Conservation (phyloP, 2,797 vertebrate genomes). For the Molossus alvarezi region DNA sequence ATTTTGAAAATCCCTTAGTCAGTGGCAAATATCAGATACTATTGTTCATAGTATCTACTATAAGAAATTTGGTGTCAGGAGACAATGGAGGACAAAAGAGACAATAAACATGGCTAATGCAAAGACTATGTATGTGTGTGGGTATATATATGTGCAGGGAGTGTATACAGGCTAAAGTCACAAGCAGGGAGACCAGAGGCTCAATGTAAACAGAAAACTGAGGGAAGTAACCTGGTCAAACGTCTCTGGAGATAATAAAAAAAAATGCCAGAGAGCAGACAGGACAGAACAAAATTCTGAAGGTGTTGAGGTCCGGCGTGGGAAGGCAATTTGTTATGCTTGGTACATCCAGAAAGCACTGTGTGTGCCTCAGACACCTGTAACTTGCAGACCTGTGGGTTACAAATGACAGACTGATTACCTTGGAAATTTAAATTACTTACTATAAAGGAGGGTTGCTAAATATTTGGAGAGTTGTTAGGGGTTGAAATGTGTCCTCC, state of each 20-base stretch:
- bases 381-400: background rate
- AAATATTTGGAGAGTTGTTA: background rate
- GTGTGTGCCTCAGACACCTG: background rate
- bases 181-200: background rate
- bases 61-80: constrained; percentile 7
- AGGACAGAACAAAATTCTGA: constrained; percentile 22
- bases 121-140: background rate
- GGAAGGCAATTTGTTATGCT: background rate
- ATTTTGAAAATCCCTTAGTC: background rate
- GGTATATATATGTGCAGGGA: too few relatives aligned
- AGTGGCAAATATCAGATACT: background rate
- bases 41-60: constrained; percentile 5
- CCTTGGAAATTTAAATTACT: constrained; percentile 24
- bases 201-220: background rate
- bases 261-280: background rate
- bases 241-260: background rate
- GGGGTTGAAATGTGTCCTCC: background rate
- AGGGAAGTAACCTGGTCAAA: background rate
- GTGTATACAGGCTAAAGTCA: background rate
- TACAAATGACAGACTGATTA: background rate
- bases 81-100: background rate
- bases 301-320: background rate
- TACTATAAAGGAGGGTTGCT: background rate
- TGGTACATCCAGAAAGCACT: background rate
- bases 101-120: background rate